A percentile compares a stretch with the other conserved stretches of the same genome.
These are phyloP conservation scores for Pterophyllum scalare DNA, from an alignment of 2,113 vertebrate species.

Conservation along the genomic window DNA sequence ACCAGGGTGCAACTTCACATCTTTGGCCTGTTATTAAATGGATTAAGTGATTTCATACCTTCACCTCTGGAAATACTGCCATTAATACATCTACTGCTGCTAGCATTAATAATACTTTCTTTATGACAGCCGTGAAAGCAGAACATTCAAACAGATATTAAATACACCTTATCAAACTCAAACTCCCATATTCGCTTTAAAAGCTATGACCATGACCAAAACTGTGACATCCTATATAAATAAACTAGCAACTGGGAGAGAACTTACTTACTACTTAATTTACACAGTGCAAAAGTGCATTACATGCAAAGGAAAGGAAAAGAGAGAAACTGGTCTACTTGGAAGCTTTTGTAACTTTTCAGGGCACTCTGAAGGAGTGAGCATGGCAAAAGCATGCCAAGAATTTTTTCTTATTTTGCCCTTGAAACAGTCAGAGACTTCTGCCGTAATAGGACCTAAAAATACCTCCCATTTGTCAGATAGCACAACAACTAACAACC, in stretches of 20 bases:
- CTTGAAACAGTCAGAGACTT: neutral
- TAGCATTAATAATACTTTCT: neutral
- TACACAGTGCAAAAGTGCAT: neutral
- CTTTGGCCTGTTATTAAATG: slow-evolving; percentile 39
- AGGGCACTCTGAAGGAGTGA: neutral
- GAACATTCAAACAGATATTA: neutral
- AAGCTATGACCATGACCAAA: neutral
- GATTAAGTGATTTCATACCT: slow-evolving; percentile 52
- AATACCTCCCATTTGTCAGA: slow-evolving; percentile 5
- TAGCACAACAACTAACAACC: slow-evolving; percentile 2
- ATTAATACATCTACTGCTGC: neutral
- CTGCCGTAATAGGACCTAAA: neutral
- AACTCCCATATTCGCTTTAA: neutral
- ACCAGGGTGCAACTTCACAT: slow-evolving; percentile 29
- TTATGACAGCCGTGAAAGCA: slow-evolving; percentile 6
- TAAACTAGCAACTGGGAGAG: neutral
- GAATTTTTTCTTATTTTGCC: neutral
- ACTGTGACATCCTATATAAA: neutral
- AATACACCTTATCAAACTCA: neutral
- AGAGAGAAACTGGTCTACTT: neutral
- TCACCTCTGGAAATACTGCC: neutral
- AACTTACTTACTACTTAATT: neutral
- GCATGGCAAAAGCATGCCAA: neutral
- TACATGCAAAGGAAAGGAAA: neutral
- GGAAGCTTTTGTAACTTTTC: neutral